phyloP scores from a whole-genome alignment of 2,888 invertebrate genomes.

The Leucania comma region DNA sequence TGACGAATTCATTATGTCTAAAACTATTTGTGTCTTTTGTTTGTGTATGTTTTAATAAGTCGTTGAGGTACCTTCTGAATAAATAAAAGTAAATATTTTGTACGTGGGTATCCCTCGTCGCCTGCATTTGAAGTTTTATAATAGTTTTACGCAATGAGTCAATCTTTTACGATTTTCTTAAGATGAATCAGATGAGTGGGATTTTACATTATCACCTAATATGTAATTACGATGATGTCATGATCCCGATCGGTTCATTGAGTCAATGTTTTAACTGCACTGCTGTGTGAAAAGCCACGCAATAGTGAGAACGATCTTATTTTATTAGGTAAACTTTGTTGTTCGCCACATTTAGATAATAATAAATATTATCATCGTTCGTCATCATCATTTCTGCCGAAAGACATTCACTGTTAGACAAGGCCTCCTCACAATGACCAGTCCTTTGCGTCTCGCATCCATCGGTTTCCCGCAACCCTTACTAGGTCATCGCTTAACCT shows the following conservation, averaged over 20 bases:
- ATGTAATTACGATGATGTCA: conserved; percentile 39
- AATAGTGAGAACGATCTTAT: background rate
- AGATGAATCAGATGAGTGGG: conserved; percentile 17
- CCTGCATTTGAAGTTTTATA: background rate
- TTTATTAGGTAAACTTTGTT: conserved; percentile 2
- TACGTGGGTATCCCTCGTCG: background rate
- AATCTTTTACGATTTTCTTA: background rate
- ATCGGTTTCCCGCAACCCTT: no score
- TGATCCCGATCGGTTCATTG: conserved; percentile 16
- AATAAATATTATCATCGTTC: no score
- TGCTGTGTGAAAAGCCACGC: background rate
- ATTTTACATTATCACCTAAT: conserved; percentile 15
- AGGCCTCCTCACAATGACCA: no score
- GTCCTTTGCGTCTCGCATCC: no score
- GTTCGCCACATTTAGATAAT: no score
- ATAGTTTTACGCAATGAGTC: background rate
- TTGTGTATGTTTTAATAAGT: no score
- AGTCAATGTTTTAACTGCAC: conserved; percentile 32
- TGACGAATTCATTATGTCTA: no score
- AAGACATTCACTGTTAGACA: no score
- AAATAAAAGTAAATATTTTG: background rate
- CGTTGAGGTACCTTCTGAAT: no score
- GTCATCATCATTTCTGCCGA: no score
- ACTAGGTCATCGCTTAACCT: no score
- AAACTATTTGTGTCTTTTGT: no score